Evolutionary conservation across 1,140 invertebrate species (phyloP).

Genomic region (Lepidostoma basale): DNA sequence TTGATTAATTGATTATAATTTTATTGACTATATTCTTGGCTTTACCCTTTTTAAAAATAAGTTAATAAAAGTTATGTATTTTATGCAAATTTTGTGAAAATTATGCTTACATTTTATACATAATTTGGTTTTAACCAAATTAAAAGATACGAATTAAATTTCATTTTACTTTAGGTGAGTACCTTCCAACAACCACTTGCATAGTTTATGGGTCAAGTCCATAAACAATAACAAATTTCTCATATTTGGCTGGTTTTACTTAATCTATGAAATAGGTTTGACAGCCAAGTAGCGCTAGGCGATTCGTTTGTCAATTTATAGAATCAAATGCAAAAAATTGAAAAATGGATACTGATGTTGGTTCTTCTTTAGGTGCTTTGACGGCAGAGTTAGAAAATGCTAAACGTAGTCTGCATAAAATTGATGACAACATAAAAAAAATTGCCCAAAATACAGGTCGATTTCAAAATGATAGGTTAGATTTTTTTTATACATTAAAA

Average conservation of each 20-base stretch:
- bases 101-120: no score
- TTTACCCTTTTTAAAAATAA: no score
- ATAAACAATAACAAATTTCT: neutral
- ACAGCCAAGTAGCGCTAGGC: neutral
- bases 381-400: conserved; percentile 57
- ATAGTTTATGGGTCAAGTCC: neutral
- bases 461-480: conserved; percentile 59
- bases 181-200: neutral
- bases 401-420: conserved; percentile 57
- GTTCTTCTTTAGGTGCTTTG: conserved; percentile 56
- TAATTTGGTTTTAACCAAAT: no score
- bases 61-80: no score
- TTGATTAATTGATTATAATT: no score
- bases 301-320: conserved; percentile 11
- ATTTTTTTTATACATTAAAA: conserved; percentile 24
- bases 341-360: conserved; percentile 57
- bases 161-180: neutral
- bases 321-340: conserved; percentile 3
- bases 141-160: neutral
- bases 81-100: no score
- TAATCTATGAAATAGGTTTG: no score
- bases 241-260: conserved; percentile 20
- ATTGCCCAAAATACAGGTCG: conserved; percentile 57
- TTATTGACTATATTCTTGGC: no score
- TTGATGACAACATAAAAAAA: conserved; percentile 60